These are phyloP conservation scores for Prietella phreatophila DNA, from an alignment of 2,113 vertebrate species.

Conservation along the genomic window DNA sequence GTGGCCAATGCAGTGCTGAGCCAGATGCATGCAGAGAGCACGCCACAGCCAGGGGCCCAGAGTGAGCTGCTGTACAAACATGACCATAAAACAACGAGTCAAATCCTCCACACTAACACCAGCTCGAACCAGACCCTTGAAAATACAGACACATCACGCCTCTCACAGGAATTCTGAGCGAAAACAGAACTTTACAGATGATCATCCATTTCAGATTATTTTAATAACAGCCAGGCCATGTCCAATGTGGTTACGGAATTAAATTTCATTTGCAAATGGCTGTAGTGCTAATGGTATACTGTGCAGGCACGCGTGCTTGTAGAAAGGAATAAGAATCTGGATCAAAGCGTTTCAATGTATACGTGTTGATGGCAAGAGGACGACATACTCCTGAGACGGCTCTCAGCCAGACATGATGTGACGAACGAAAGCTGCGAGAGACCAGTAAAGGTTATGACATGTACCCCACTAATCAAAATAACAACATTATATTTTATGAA, in stretches of 20 bases:
- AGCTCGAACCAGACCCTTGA: slow-evolving; percentile 62
- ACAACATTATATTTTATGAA: not conserved
- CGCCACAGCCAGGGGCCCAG: slow-evolving; percentile 68
- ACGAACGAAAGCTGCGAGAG: slow-evolving; percentile 72
- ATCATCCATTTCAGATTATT: not conserved
- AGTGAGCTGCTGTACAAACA: slow-evolving; percentile 46
- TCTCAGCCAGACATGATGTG: slow-evolving; percentile 76
- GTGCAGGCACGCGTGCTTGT: slow-evolving; percentile 21
- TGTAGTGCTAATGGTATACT: not conserved
- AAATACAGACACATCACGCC: slow-evolving; percentile 12
- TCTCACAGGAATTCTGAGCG: not conserved
- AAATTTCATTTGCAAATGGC: not conserved
- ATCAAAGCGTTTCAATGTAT: slow-evolving; percentile 56
- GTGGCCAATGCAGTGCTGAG: slow-evolving; percentile 33
- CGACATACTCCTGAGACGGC: slow-evolving; percentile 63
- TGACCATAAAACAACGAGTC: slow-evolving; percentile 55
- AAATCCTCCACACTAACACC: slow-evolving; percentile 60
- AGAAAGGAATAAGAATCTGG: slow-evolving; percentile 56
- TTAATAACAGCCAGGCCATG: not conserved
- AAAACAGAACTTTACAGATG: not conserved
- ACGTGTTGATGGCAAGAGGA: slow-evolving; percentile 48
- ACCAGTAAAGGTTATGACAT: slow-evolving; percentile 66
- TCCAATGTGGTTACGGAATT: not conserved
- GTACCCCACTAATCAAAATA: slow-evolving; percentile 38
- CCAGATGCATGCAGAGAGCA: slow-evolving; percentile 66